Conservation (phyloP, 1,140 invertebrate species). For the Galleria mellonella region DNA sequence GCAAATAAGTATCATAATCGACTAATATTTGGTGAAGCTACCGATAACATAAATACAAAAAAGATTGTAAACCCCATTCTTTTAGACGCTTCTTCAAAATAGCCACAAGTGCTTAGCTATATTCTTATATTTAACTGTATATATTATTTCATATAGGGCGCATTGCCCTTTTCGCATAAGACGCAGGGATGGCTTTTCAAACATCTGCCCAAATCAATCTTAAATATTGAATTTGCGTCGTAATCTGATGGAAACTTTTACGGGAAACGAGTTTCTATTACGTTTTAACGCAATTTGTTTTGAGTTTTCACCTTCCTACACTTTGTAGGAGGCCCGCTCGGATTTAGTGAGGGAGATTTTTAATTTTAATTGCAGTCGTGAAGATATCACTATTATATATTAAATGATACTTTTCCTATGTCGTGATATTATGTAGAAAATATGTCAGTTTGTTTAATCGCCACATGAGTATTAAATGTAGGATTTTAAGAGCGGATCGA, state of each 20-base stretch:
- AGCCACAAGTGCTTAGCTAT: background rate
- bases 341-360: slow-evolving; percentile 38
- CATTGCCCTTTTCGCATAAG: slow-evolving; percentile 26
- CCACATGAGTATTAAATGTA: no score
- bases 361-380: slow-evolving; percentile 37
- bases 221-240: slow-evolving; percentile 72
- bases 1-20: no score
- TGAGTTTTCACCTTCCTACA: slow-evolving; percentile 58
- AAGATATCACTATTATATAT: no score
- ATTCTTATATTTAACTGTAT: slow-evolving; percentile 24
- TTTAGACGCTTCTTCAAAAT: no score
- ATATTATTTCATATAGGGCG: slow-evolving; percentile 1
- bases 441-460: no score
- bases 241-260: slow-evolving; percentile 66
- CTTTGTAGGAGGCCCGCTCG: slow-evolving; percentile 23
- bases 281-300: slow-evolving; percentile 70
- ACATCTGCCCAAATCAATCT: slow-evolving; percentile 69
- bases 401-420: no score
- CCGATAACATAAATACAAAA: no score
- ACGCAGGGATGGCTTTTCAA: slow-evolving; percentile 31
- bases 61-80: no score
- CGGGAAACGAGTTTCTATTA: slow-evolving; percentile 67
- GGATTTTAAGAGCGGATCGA: no score
- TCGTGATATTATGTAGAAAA: no score
- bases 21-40: no score